Percentiles rank a stretch among this genome's conserved stretches.
Conservation (phyloP, 2,888 invertebrate genomes). For the Folsomia manolachei region DNA sequence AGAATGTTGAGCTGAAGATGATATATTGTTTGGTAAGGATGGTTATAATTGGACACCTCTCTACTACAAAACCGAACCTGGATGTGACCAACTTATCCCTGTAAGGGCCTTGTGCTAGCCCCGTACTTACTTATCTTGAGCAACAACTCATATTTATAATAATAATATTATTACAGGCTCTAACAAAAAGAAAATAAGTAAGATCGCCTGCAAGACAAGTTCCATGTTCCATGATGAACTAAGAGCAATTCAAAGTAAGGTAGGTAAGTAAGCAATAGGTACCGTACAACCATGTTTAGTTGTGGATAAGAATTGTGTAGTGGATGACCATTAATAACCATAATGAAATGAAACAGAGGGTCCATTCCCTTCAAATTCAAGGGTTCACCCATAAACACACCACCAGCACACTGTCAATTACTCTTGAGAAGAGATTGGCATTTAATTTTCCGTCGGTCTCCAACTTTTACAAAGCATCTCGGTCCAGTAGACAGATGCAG, state of each 20-base stretch:
- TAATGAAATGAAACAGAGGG: constrained; percentile 15
- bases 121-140: not conserved
- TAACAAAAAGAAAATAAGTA: not conserved
- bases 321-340: constrained; percentile 19
- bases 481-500: not conserved
- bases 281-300: too few species aligned
- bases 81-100: not conserved
- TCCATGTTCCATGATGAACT: not conserved
- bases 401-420: constrained; percentile 22
- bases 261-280: not conserved
- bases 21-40: constrained; percentile 1
- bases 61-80: too few species aligned
- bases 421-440: constrained; percentile 16
- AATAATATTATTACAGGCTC: constrained; percentile 5
- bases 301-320: too few species aligned
- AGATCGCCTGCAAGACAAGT: not conserved
- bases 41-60: not conserved
- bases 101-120: not conserved
- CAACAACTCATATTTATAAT: not conserved
- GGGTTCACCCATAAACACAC: constrained; percentile 23
- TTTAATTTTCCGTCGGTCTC: constrained; percentile 17
- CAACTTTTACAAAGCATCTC: not conserved
- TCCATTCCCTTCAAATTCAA: constrained; percentile 1
- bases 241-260: not conserved
- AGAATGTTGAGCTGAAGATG: constrained; percentile 5